Percentiles rank a stretch among this genome's conserved stretches.
Evolutionary conservation across 2,797 vertebrate genomes (phyloP).

Genomic region (Carapus acus): DNA sequence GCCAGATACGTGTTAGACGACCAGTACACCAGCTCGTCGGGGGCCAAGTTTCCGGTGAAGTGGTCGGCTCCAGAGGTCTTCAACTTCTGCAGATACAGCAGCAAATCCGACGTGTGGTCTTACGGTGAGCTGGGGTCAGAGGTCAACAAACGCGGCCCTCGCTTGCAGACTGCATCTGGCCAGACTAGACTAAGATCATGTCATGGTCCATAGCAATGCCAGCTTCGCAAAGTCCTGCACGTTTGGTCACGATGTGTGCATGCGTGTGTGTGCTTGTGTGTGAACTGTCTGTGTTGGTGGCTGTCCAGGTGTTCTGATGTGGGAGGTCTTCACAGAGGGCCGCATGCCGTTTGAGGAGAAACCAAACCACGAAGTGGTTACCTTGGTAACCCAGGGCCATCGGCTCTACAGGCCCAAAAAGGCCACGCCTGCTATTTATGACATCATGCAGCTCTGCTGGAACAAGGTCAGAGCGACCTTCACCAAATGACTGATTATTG

Average conservation of each 20-base stretch:
- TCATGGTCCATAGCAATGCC: too few species aligned
- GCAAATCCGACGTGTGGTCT: conserved; percentile 94
- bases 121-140: conserved; percentile 87
- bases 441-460: conserved; percentile 88
- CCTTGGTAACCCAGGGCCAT: conserved; percentile 81
- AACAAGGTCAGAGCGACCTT: conserved; percentile 70
- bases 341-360: conserved; percentile 89
- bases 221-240: too few species aligned
- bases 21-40: conserved; percentile 88
- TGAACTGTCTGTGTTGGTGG: conserved; percentile 10
- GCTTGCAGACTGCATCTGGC: too few species aligned
- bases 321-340: conserved; percentile 93
- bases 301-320: conserved; percentile 87
- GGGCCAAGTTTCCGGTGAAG: conserved; percentile 90
- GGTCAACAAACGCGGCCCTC: too few species aligned
- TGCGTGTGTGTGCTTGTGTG: not conserved
- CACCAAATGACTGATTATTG: too few species aligned
- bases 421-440: conserved; percentile 75
- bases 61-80: conserved; percentile 97
- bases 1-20: conserved; percentile 86
- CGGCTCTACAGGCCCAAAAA: conserved; percentile 82
- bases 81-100: conserved; percentile 90
- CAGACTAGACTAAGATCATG: too few species aligned
- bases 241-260: too few species aligned
- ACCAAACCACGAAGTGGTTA: conserved; percentile 88